A percentile compares a stretch with the other conserved stretches of the same genome.
Conservation (phyloP, 2,113 vertebrate species). For the Gasterosteus nipponicus region DNA sequence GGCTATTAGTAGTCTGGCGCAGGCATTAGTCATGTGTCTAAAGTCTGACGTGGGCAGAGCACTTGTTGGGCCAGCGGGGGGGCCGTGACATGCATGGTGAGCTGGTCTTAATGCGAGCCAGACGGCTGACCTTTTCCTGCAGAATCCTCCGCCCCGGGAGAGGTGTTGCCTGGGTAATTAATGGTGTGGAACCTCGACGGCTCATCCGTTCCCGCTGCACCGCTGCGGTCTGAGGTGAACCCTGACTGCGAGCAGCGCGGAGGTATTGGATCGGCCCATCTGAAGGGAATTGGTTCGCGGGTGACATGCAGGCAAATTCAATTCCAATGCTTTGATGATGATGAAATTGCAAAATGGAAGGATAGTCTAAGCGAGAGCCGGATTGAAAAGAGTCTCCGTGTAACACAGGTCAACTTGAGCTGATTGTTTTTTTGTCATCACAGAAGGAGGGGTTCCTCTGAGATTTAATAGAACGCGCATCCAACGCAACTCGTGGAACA, state of each 20-base stretch:
- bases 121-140: constrained; percentile 75
- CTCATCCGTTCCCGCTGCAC: constrained; percentile 23
- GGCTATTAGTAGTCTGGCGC: constrained; percentile 53
- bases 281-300: constrained; percentile 35
- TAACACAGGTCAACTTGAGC: constrained; percentile 14
- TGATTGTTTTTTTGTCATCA: constrained; percentile 16
- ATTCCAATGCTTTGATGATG: constrained; percentile 19
- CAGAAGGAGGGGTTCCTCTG: constrained; percentile 10
- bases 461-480: constrained; percentile 20
- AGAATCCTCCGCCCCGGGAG: constrained; percentile 42
- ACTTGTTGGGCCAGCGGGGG: constrained; percentile 18
- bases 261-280: constrained; percentile 31
- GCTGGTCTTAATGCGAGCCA: constrained; percentile 57
- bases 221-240: constrained; percentile 13
- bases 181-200: constrained; percentile 47
- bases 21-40: constrained; percentile 66
- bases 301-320: constrained; percentile 32
- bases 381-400: constrained; percentile 23
- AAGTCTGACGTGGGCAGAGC: constrained; percentile 56
- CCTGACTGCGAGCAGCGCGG: constrained; percentile 21
- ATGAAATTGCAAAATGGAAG: constrained; percentile 42
- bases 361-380: constrained; percentile 19
- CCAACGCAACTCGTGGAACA: constrained; percentile 1
- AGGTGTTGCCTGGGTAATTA: constrained; percentile 71
- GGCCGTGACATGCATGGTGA: constrained; percentile 67